A percentile compares a stretch with the other conserved stretches of the same genome.
Evolutionary conservation across 2,797 vertebrate species (phyloP).

Genomic region (Hypotaenidia okinawae): DNA sequence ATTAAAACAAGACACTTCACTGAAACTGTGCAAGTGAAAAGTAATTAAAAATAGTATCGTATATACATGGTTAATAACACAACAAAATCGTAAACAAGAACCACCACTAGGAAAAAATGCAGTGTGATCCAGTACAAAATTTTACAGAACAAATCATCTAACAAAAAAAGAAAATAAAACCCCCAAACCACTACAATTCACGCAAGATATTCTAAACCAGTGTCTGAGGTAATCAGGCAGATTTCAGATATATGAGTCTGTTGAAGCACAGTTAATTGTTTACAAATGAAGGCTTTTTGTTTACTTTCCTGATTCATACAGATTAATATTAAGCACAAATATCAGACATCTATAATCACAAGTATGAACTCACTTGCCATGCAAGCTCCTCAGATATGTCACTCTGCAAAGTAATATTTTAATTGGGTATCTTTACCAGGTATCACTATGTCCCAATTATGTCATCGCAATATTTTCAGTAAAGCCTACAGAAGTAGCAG

Average conservation of each 20-base stretch:
- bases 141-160: background rate
- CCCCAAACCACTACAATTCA: background rate
- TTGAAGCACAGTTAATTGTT: constrained; percentile 39
- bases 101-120: background rate
- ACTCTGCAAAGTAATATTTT: constrained; percentile 66
- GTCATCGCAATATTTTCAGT: constrained; percentile 59
- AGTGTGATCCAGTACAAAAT: background rate
- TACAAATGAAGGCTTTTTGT: constrained; percentile 56
- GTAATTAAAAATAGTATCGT: background rate
- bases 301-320: constrained; percentile 63
- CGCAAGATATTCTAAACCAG: background rate
- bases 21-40: background rate
- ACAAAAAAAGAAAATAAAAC: background rate
- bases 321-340: constrained; percentile 50
- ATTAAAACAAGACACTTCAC: background rate
- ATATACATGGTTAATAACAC: background rate
- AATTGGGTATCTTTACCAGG: constrained; percentile 64
- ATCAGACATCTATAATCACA: constrained; percentile 57
- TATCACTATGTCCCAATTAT: constrained; percentile 68
- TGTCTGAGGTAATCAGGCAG: background rate
- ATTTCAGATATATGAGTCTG: constrained; percentile 2
- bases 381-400: constrained; percentile 62
- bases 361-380: constrained; percentile 46
- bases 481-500: constrained; percentile 43
- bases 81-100: background rate